Conservation (phyloP, 2,888 invertebrate genomes). For the Boloria euphrosyne region DNA sequence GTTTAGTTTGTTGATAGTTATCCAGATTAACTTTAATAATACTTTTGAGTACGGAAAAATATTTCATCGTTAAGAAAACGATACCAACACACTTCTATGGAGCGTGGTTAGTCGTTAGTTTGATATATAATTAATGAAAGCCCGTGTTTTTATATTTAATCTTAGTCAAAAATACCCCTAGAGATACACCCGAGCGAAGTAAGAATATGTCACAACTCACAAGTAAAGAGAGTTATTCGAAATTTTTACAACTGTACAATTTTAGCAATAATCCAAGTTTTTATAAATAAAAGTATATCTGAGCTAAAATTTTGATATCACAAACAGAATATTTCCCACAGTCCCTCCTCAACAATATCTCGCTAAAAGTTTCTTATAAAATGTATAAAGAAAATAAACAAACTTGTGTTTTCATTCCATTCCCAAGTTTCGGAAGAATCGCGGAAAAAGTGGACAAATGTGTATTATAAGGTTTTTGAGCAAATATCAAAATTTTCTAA, state of each 20-base stretch:
- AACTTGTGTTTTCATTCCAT: conserved; percentile 43
- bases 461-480: conserved; percentile 15
- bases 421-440: conserved; percentile 31
- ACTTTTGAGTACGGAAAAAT: too few species aligned
- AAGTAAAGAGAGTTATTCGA: too few species aligned
- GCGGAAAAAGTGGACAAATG: conserved; percentile 33
- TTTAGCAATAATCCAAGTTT: conserved; percentile 11
- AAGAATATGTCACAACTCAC: too few species aligned
- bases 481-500: conserved; percentile 13
- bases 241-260: not conserved
- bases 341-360: conserved; percentile 38
- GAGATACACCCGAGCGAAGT: too few species aligned
- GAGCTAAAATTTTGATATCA: conserved; percentile 21
- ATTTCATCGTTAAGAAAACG: too few species aligned
- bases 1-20: too few species aligned
- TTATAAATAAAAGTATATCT: conserved; percentile 11
- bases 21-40: too few species aligned
- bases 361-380: conserved; percentile 40
- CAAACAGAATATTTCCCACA: conserved; percentile 37
- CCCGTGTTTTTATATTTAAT: too few species aligned
- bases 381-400: conserved; percentile 37
- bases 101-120: too few species aligned
- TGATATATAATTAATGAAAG: too few species aligned
- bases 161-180: too few species aligned
- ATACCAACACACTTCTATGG: too few species aligned